Evolutionary conservation across 30 jellyfish, hydroid and myxozoan genomes (phyloP).

Genomic region (Pseudorhiza aurosa): DNA sequence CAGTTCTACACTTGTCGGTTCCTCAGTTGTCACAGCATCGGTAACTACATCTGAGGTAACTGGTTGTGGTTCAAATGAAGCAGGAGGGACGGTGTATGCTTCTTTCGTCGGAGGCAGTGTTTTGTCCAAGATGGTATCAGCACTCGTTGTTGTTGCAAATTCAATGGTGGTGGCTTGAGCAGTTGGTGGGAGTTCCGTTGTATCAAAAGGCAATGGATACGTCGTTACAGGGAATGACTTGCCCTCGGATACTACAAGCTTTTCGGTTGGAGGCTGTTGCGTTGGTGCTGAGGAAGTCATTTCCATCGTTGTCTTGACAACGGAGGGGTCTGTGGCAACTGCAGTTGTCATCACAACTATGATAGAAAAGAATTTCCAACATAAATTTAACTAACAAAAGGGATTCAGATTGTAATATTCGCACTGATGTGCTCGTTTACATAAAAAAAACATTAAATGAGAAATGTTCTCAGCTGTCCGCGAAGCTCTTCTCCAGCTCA

Average conservation of each 20-base stretch:
- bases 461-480: too few relatives aligned
- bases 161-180: neutral
- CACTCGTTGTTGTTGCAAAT: neutral
- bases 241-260: too few relatives aligned
- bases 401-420: too few relatives aligned
- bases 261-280: neutral
- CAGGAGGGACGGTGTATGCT: neutral
- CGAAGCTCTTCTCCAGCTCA: too few relatives aligned
- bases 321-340: neutral
- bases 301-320: neutral
- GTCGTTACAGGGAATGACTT: too few relatives aligned
- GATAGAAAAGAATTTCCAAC: too few relatives aligned
- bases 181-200: neutral
- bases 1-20: neutral
- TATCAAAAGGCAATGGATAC: neutral
- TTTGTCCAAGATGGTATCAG: neutral
- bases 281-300: neutral
- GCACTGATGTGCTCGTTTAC: too few relatives aligned
- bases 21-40: neutral
- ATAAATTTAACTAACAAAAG: too few relatives aligned
- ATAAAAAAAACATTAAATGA: too few relatives aligned
- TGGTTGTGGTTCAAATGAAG: conserved; percentile 6
- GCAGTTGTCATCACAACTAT: too few relatives aligned
- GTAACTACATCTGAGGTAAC: neutral
- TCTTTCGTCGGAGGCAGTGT: neutral